Base-by-base conservation (phyloP, 2,888 invertebrate species). In the Alentia gelatinosa region DNA sequence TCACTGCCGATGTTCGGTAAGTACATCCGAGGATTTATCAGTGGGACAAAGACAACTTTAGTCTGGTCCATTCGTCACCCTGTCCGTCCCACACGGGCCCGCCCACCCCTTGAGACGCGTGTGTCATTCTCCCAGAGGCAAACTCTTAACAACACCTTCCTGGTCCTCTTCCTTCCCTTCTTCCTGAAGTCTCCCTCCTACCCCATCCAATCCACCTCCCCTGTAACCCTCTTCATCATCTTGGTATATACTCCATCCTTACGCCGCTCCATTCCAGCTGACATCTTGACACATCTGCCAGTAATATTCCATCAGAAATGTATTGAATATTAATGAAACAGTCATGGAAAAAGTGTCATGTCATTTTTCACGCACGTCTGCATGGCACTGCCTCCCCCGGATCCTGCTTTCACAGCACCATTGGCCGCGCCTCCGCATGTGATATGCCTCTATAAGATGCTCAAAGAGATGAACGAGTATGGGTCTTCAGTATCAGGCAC, bases 221-320 rank as follows among this genome's bases (percentile, higher is more conserved):
- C 56, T n/a, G 23, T 56, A 23, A 35, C 79, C 37, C 79, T 74
- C 74, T 74, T 74, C 74, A 74, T 74, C 74, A 74, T 74, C 37
- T 35, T 15, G 19, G 23, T 39, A 37, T 79, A 79, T 79, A 79
- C 79, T 79, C 79, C 79, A 79, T 79, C 79, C 39, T 79, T 39
- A 37, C 35, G 79, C 3, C 79, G 3, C 4, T 39, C 39, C 79
- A 39, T n/a, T 15, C 35, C 15, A 19, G 37, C 79, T 39, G 79
- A 37, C 79, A 79, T 39, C 79, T 23, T 39, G 79, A 79, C 79
- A 79, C 79, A 79, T 79, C 79, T 79, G 79, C 79, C 79, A 37
- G 79, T 79, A 79, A 79, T 79, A 79, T 79, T 79, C 79, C 79
- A 79, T 79, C 79, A 39, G 79, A 79, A 79, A 79, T 79, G 79